Conservation (phyloP, 2,113 vertebrate genomes). For the Zosterops lateralis region DNA sequence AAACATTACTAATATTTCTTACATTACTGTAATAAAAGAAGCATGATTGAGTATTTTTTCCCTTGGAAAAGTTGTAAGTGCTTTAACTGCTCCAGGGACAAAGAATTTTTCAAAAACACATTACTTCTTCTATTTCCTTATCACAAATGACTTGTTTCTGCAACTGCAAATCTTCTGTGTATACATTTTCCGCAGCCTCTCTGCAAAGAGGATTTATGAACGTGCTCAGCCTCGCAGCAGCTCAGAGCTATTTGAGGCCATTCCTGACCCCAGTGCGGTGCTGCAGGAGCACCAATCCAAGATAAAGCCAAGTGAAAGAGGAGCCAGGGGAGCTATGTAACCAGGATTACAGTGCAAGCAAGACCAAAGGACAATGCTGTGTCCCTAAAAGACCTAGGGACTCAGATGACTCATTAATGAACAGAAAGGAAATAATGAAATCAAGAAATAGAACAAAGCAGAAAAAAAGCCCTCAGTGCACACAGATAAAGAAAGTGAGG, state of each 20-base stretch:
- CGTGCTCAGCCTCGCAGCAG: neutral
- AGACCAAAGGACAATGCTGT: neutral
- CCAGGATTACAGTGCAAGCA: neutral
- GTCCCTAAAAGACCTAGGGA: neutral
- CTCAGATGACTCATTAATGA: neutral
- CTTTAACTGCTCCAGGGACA: neutral
- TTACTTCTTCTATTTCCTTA: neutral
- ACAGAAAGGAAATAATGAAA: neutral
- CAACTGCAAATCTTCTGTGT: neutral
- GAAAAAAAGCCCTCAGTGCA: neutral
- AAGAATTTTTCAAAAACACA: neutral
- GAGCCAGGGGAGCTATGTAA: neutral
- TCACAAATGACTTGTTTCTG: neutral
- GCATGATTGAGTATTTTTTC: fast-evolving
- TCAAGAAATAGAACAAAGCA: neutral
- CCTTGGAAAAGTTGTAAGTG: neutral
- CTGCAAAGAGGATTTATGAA: neutral
- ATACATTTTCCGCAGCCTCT: neutral
- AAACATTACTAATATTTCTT: neutral
- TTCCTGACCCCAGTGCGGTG: neutral
- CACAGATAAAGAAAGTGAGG: neutral
- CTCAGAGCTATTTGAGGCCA: neutral
- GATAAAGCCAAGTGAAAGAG: neutral
- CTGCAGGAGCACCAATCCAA: neutral
- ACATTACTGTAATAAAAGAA: neutral